Base-by-base conservation (phyloP, 2,888 invertebrate species). In the Aphodius granarius region DNA sequence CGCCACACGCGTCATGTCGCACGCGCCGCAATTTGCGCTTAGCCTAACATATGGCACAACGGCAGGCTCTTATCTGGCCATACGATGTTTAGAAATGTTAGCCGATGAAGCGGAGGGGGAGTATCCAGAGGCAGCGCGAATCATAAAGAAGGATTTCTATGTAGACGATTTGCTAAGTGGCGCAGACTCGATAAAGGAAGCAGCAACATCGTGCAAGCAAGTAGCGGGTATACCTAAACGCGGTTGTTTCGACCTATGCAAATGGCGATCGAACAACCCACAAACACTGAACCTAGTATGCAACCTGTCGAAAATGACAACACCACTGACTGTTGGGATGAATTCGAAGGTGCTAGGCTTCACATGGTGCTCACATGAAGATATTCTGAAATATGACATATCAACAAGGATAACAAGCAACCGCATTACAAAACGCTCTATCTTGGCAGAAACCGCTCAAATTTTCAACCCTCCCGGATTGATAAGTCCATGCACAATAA, bases 321-420 rank as follows among this genome's bases (percentile, higher is more conserved):
- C 65, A 62, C 16, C 68, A 0, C 9, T 75, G 63, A 66, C 43
- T 21, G 70, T 77, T 66, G 74, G 72, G 5, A 66, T 72, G 66
- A 70, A 71, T 70, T 63, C 21, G 16, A 77, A 77, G 22, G 74
- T 68, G 5, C 66, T 77, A n/a, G 77, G 75, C 22, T n/a, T 75
- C n/a, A 73, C 43, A 15, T 84, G 89, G 90, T 72, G 23, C 18
- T 71, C 17, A 76, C 77, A 0, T 79, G 79, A 71, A 71, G 80
- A 13, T 65, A 66, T 16, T 64, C 80, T 13, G 65, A 9, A 78
- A 23, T 76, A 75, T n/a, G 76, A 79, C 21, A 75, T 80, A 5
- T 43, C 43, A 43, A 13, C 43, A 43, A 43, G 43, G 43, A 43
- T 43, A 6, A 43, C 43, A 43, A 43, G 43, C 13, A 43, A 43